These are phyloP conservation scores for Enteromius mattozi DNA, from an alignment of 2,797 vertebrate genomes.

Conservation along the genomic window DNA sequence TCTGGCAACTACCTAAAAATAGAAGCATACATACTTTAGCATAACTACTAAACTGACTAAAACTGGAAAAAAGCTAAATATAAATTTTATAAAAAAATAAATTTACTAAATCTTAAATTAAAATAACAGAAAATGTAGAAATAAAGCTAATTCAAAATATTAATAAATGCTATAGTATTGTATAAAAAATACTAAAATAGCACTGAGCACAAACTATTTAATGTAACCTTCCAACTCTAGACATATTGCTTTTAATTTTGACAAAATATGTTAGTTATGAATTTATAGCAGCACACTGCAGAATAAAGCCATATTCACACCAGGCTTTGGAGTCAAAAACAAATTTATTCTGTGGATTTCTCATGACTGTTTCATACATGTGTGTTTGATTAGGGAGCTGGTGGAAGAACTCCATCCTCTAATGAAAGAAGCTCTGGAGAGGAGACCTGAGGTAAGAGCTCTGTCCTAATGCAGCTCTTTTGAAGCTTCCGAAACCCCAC, in stretches of 20 bases:
- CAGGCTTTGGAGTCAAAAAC: background rate
- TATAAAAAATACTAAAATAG: background rate
- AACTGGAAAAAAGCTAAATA: background rate
- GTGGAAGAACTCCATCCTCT: slow-evolving; percentile 97
- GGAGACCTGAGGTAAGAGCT: slow-evolving; percentile 82
- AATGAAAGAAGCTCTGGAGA: slow-evolving; percentile 97
- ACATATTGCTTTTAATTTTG: background rate
- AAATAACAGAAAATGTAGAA: background rate
- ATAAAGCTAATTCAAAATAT: background rate
- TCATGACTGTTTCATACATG: background rate
- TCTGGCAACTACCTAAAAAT: background rate
- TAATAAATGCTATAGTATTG: background rate
- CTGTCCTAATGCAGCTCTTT: background rate
- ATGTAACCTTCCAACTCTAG: slow-evolving; percentile 56
- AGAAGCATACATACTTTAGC: no score
- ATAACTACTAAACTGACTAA: background rate
- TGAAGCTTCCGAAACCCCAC: background rate
- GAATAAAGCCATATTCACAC: background rate
- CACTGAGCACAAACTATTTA: slow-evolving; percentile 30
- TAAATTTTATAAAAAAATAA: background rate
- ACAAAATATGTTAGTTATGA: background rate
- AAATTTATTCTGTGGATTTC: background rate
- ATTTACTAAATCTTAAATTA: background rate
- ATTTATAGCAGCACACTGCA: background rate
- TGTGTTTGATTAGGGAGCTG: slow-evolving; percentile 75